Base-by-base conservation (phyloP, 2,797 vertebrate genomes). In the Synaphobranchus kaupii region DNA sequence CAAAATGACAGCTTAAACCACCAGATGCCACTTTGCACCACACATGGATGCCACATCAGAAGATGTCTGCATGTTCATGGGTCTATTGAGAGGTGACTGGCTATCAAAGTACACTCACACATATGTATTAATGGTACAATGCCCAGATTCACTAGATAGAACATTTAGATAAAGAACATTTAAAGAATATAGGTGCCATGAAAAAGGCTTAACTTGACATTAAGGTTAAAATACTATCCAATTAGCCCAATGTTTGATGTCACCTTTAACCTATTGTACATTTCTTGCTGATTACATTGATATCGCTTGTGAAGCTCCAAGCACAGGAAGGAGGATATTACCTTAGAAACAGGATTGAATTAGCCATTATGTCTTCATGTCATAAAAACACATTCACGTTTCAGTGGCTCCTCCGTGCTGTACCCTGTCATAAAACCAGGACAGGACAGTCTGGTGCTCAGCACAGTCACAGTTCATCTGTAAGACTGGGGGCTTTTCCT, bases 301-400 rank as follows among this genome's bases (percentile, higher is more conserved):
- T 22, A 17, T 47, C 47, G 10, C 78, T 48, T 44, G n/a, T 7
- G 73, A 78, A 44, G 15, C 13, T 22, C 17, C 73, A 78, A 22
- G 73, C 8, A 22, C 44, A 81, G 78, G 44, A 81, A 81, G n/a
- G 44, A 50, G 47, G 78, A 50, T 47, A 80, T 81, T 25, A 81
- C 78, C 78, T 81, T n/a, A 12, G 39, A 25, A 76, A 31, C 28
- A 76, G 13, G 10, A 76, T 76, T 28, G 71, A 76, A 76, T 76
- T 76, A 76, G 71, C 71, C 71, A 76, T 76, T 17, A 76, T 28
- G 31, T 76, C 71, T 34, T 76, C 71, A 76, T 76, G 71, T 76
- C 71, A 76, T 17, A 39, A 76, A 76, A 39, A 76, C 3, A 12
- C 22, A 50, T 81, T 81, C 20, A 48, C 4, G 17, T 22, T n/a